phyloP scores from a whole-genome alignment of 2,888 invertebrate species.

The Drosophila testacea region DNA sequence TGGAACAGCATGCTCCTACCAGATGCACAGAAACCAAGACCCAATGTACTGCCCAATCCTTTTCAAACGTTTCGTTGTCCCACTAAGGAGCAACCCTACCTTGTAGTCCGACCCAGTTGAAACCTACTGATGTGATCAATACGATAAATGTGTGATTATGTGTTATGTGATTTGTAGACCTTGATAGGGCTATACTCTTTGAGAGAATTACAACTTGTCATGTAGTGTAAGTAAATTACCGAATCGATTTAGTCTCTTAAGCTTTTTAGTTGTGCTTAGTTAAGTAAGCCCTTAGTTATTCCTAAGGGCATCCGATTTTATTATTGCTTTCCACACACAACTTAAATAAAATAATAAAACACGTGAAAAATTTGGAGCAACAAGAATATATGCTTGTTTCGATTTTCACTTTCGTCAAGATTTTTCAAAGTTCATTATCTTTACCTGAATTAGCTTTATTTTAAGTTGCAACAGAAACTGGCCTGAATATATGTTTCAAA shows the following conservation, averaged over 20 bases:
- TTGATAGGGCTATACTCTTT: not conserved
- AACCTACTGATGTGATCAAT: not conserved
- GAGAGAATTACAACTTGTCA: not conserved
- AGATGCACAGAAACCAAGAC: slow-evolving; percentile 82
- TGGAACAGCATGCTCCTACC: slow-evolving; percentile 87
- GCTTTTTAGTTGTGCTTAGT: not conserved
- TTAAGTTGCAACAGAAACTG: too few relatives aligned
- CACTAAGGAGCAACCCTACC: slow-evolving; percentile 77
- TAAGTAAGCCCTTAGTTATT: too few relatives aligned
- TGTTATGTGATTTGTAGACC: slow-evolving; percentile 10
- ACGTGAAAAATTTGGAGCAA: too few relatives aligned
- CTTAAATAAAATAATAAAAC: too few relatives aligned
- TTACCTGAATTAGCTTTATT: too few relatives aligned
- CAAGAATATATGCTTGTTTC: too few relatives aligned
- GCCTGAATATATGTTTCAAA: too few relatives aligned
- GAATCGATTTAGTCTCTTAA: not conserved
- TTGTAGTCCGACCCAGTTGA: slow-evolving; percentile 74
- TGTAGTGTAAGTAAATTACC: not conserved
- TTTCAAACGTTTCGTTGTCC: slow-evolving; percentile 80
- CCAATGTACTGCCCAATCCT: slow-evolving; percentile 27
- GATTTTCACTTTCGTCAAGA: too few relatives aligned
- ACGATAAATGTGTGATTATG: too few relatives aligned
- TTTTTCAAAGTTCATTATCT: too few relatives aligned
- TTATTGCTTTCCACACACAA: too few relatives aligned
- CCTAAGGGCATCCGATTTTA: too few relatives aligned